Percentiles rank a stretch among this genome's conserved stretches.
phyloP scores from a whole-genome alignment of 2,113 vertebrate species.

The Corvus moneduloides region DNA sequence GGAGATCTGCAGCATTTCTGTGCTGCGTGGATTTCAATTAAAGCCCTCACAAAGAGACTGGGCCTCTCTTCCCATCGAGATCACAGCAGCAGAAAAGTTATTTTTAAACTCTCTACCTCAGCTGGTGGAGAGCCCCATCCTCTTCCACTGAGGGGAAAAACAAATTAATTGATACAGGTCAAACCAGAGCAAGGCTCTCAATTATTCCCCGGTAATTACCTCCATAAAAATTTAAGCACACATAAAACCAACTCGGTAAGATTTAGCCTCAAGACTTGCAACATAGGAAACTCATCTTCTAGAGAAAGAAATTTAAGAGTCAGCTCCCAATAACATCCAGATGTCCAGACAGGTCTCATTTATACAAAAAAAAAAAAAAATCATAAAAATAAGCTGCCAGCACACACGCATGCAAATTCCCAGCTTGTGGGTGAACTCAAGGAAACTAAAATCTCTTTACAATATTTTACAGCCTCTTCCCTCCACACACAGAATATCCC shows the following conservation, averaged over 20 bases:
- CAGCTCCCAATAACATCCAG: neutral
- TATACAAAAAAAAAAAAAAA: neutral
- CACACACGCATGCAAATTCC: neutral
- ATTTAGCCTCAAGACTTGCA: neutral
- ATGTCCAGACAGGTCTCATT: neutral
- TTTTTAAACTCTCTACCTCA: neutral
- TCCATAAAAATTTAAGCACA: constrained; percentile 40
- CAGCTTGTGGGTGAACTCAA: neutral
- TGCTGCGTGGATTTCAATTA: neutral
- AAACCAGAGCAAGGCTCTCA: constrained; percentile 13
- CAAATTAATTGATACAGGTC: constrained; percentile 54
- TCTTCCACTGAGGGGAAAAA: neutral
- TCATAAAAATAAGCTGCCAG: neutral
- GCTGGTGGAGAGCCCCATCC: neutral
- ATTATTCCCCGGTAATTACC: constrained; percentile 40
- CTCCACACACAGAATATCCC: neutral
- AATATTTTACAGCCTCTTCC: neutral
- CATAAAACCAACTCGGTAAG: neutral
- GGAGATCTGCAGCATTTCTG: neutral
- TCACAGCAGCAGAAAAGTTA: neutral
- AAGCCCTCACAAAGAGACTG: neutral
- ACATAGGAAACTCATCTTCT: neutral
- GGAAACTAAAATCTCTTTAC: neutral
- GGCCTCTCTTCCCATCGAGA: neutral
- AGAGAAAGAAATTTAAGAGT: neutral